These are phyloP conservation scores for Epiblema foenella DNA, from an alignment of 2,888 invertebrate genomes.

Conservation along the genomic window DNA sequence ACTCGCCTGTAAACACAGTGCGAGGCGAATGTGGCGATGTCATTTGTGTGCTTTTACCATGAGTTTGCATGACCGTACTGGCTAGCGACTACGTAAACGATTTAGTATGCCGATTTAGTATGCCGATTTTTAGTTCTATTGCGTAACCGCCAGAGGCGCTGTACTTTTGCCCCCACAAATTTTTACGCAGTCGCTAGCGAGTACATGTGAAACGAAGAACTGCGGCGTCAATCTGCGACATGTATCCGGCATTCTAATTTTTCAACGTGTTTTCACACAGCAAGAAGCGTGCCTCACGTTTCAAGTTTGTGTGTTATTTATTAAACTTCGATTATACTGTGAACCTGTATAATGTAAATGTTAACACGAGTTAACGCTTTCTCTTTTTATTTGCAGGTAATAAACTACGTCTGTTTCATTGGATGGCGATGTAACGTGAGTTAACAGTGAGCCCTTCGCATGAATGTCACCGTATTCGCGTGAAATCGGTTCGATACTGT, in stretches of 20 bases:
- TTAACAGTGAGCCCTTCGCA: neutral
- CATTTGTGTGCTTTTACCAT: too few species aligned
- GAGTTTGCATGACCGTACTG: too few species aligned
- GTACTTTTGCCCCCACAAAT: too few species aligned
- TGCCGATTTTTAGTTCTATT: too few species aligned
- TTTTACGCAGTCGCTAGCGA: too few species aligned
- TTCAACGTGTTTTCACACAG: neutral
- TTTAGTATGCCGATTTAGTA: too few species aligned
- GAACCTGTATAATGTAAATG: slow-evolving; percentile 2
- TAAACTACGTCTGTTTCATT: slow-evolving; percentile 7
- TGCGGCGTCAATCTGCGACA: neutral
- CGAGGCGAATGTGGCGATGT: too few species aligned
- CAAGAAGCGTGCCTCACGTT: too few species aligned
- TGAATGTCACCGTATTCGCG: slow-evolving; percentile 3
- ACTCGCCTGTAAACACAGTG: neutral
- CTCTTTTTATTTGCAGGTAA: slow-evolving; percentile 38
- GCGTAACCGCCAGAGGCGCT: too few species aligned
- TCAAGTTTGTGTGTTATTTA: neutral
- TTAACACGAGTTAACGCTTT: slow-evolving; percentile 4
- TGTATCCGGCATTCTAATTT: neutral
- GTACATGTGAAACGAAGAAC: neutral
- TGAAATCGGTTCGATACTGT: neutral
- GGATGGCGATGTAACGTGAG: neutral
- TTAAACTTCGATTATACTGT: neutral
- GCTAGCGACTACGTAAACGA: too few species aligned